phyloP scores from a whole-genome alignment of 2,888 invertebrate species.

The Erebia epiphron region DNA sequence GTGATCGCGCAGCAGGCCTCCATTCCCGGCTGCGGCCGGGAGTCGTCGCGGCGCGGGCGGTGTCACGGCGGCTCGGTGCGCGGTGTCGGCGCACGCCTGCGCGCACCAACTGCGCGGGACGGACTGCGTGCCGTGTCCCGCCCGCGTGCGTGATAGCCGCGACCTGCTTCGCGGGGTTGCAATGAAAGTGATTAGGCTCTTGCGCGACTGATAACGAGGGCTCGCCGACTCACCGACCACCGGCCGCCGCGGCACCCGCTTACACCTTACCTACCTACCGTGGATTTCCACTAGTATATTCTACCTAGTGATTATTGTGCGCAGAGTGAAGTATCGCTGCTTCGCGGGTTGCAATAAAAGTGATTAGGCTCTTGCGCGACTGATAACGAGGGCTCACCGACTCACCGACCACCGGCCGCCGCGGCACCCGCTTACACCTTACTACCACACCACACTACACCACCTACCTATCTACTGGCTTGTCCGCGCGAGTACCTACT shows the following conservation, averaged over 20 bases:
- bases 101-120: constrained; percentile 52
- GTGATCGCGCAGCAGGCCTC: constrained; percentile 77
- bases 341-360: constrained; percentile 77
- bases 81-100: constrained; percentile 47
- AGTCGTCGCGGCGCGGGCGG: constrained; percentile 48
- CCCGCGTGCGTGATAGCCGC: constrained; percentile 62
- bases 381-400: constrained; percentile 70
- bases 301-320: too few species aligned
- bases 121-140: constrained; percentile 44
- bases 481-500: not conserved
- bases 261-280: constrained; percentile 3
- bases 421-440: constrained; percentile 7
- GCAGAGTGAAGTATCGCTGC: constrained; percentile 45
- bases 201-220: constrained; percentile 77
- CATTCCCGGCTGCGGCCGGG: constrained; percentile 75
- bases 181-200: constrained; percentile 78
- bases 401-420: constrained; percentile 37
- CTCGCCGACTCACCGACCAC: constrained; percentile 43
- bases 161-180: constrained; percentile 75
- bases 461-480: not conserved
- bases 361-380: constrained; percentile 75
- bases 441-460: too few species aligned
- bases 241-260: constrained; percentile 14
- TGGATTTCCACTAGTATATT: too few species aligned
- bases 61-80: constrained; percentile 38